These are phyloP conservation scores for Darevskia mixta DNA, from an alignment of 2,797 vertebrate species.

Conservation along the genomic window DNA sequence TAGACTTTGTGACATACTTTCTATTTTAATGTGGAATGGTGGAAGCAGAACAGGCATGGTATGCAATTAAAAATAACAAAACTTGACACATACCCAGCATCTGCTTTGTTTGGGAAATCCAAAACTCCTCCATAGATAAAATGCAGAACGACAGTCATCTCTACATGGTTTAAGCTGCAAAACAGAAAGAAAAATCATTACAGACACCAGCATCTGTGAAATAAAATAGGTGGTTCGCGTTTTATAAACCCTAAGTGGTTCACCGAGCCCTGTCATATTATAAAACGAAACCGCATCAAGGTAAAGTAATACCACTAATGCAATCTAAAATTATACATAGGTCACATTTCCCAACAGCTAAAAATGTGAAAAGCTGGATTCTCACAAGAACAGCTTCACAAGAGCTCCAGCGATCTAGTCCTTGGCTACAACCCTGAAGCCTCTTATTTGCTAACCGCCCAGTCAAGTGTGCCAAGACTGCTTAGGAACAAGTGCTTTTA, in stretches of 20 bases:
- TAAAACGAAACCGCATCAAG: conserved; percentile 27
- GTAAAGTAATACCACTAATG: conserved; percentile 31
- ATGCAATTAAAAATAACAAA: conserved; percentile 52
- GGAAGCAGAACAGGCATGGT: conserved; percentile 40
- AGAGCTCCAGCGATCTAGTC: conserved; percentile 25
- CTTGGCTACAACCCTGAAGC: conserved; percentile 20
- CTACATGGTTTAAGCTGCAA: conserved; percentile 87
- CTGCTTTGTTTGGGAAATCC: conserved; percentile 88
- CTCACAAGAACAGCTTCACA: not conserved
- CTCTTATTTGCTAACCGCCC: not conserved
- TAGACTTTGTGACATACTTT: conserved; percentile 29
- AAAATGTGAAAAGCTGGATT: conserved; percentile 13
- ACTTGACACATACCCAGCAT: conserved; percentile 85
- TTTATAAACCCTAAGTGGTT: conserved; percentile 38
- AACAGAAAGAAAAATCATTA: conserved; percentile 46
- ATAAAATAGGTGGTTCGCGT: conserved; percentile 44
- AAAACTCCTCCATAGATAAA: conserved; percentile 94
- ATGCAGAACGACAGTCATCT: conserved; percentile 91
- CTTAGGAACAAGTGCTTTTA: not conserved
- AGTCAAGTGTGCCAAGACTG: not conserved
- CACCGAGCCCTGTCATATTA: not conserved
- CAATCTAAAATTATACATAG: conserved; percentile 7
- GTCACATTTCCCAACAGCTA: not conserved
- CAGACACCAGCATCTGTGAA: conserved; percentile 43
- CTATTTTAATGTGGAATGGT: conserved; percentile 45